A percentile compares a stretch with the other conserved stretches of the same genome.
phyloP scores from a whole-genome alignment of 2,113 vertebrate genomes.

The Narcine bancroftii region DNA sequence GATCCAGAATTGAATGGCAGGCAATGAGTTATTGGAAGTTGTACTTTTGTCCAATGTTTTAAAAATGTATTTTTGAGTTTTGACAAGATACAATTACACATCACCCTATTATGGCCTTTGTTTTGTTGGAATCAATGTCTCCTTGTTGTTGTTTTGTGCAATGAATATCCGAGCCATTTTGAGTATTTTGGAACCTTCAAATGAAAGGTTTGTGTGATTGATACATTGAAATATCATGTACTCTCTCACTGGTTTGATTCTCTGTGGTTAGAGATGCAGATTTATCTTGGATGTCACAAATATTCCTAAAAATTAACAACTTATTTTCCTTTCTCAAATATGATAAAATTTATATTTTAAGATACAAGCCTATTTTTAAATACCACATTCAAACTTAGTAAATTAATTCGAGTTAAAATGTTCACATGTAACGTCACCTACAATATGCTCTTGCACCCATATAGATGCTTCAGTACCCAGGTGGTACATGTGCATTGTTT shows the following conservation, averaged over 20 bases:
- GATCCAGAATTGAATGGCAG: neutral
- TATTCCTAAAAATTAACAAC: neutral
- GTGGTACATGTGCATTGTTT: too few species aligned
- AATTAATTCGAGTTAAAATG: neutral
- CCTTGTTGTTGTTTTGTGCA: too few species aligned
- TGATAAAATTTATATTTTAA: neutral
- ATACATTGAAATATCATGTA: neutral
- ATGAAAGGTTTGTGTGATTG: neutral
- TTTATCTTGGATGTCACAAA: neutral
- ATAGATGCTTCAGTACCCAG: too few species aligned
- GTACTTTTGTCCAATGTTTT: neutral
- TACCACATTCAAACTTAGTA: neutral
- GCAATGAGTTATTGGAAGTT: neutral
- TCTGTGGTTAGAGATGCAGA: neutral
- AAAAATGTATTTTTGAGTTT: neutral
- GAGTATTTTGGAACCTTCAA: neutral
- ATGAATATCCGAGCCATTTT: neutral
- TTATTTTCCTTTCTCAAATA: neutral
- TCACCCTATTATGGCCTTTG: neutral
- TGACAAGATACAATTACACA: neutral
- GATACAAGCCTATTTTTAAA: neutral
- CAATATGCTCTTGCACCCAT: neutral
- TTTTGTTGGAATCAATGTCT: neutral
- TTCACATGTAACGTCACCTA: neutral
- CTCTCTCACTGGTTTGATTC: neutral